phyloP scores from a whole-genome alignment of 1,140 invertebrate species.

The Bombus cullumanus region DNA sequence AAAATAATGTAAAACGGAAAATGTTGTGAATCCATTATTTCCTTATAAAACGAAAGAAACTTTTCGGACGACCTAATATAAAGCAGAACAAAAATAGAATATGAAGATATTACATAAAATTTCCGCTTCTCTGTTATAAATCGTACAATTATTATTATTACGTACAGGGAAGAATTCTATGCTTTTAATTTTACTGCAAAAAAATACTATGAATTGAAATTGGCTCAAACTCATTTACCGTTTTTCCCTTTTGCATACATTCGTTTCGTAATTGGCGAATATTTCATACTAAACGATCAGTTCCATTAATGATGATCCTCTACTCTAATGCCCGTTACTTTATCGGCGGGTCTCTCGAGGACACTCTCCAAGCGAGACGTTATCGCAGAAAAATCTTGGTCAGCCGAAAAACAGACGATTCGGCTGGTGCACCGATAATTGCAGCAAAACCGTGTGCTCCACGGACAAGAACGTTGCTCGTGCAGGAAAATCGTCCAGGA shows the following conservation, averaged over 20 bases:
- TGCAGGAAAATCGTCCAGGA: conserved; percentile 18
- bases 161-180: no score
- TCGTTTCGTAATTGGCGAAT: not conserved
- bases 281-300: not conserved
- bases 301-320: not conserved
- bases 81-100: no score
- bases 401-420: conserved; percentile 9
- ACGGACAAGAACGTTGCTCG: conserved; percentile 41
- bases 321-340: not conserved
- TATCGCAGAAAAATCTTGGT: conserved; percentile 20
- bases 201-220: no score
- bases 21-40: no score
- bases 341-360: not conserved
- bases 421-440: conserved; percentile 47
- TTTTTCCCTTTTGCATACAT: not conserved
- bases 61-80: no score
- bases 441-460: conserved; percentile 53
- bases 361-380: not conserved
- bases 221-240: no score
- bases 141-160: no score
- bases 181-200: no score
- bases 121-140: no score
- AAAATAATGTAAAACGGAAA: no score
- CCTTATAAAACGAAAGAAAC: no score
- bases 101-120: no score